Evolutionary conservation across 1,140 invertebrate genomes (phyloP), one percentile per base, ranked within the genome.

Genomic region (Calosoma granatense): DNA sequence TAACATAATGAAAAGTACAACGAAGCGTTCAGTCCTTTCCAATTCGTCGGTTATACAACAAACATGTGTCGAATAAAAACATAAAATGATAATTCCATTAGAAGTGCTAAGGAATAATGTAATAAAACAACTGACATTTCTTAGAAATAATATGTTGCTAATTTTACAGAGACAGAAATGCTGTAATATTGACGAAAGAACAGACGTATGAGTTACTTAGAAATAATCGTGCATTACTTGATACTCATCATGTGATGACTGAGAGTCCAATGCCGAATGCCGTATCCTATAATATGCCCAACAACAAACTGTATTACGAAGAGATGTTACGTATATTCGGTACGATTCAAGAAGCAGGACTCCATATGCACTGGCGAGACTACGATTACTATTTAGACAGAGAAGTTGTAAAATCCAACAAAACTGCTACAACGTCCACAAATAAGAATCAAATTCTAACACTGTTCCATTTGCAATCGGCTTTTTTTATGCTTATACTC

Each of bases 181-280:
- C 9, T 47, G 41, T 47, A 17, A 47, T 47, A 12, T 11, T 47
- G 17, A 47, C 41, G 4, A 9, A 47, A 47, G 41, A 47, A 47
- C 41, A 47, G 17, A 11, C 15, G 3, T 47, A 47, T 17, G 9
- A 17, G 6, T 17, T 47, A 12, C 4, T 11, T 4, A 47, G 15
- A 47, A 11, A 4, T 12, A 17, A 47, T 47, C 9, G 17, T 4
- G 17, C 9, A 47, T 12, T 47, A 17, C 15, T 12, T 12, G 17
- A 47, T 4, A 47, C 41, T 12, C 6, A 47, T 17, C 41, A 47
- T 47, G 3, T 47, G 4, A 17, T 47, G 6, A 17, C 9, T 17
- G 41, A 47, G 17, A 11, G 6, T 11, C 41, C 41, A 47, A 47
- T 47, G 41, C 41, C 41, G 41, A 47, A 47, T 47, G 41, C 41